A percentile compares a stretch with the other conserved stretches of the same genome.
phyloP scores from a whole-genome alignment of 2,113 vertebrate species.

The Plotosus lineatus region DNA sequence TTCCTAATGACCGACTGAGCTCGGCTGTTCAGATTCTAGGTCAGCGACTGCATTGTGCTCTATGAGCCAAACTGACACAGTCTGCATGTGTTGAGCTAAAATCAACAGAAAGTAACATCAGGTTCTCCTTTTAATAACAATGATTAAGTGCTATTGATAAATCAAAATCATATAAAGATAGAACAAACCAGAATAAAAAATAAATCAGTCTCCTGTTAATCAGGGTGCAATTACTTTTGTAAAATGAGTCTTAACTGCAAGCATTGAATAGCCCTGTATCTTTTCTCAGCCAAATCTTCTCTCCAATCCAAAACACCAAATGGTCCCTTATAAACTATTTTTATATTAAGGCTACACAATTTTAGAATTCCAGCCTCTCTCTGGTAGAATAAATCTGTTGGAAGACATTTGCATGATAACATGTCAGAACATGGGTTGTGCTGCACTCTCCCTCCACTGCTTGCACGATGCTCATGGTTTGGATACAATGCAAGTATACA shows the following conservation, averaged over 20 bases:
- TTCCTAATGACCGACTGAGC: constrained; percentile 35
- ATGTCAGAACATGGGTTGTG: neutral
- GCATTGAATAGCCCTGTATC: constrained; percentile 20
- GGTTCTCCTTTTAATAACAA: constrained; percentile 22
- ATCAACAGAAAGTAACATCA: neutral
- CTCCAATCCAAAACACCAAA: neutral
- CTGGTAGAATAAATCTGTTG: neutral
- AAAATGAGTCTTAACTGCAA: constrained; percentile 25
- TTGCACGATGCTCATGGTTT: neutral
- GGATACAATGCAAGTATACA: neutral
- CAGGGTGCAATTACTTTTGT: constrained; percentile 28
- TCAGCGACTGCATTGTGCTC: constrained; percentile 50
- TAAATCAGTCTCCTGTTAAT: constrained; percentile 5
- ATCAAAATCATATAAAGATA: no score
- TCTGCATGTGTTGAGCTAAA: neutral
- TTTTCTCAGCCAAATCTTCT: neutral
- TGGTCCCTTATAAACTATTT: neutral
- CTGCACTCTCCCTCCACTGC: neutral
- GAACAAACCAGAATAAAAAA: no score
- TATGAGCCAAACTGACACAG: neutral
- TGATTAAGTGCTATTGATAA: constrained; percentile 37
- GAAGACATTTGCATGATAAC: neutral
- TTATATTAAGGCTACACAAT: neutral
- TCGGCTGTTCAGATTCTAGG: constrained; percentile 51
- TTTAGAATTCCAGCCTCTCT: neutral